Conservation (phyloP, 2,797 vertebrate genomes). For the Diceros bicornis region DNA sequence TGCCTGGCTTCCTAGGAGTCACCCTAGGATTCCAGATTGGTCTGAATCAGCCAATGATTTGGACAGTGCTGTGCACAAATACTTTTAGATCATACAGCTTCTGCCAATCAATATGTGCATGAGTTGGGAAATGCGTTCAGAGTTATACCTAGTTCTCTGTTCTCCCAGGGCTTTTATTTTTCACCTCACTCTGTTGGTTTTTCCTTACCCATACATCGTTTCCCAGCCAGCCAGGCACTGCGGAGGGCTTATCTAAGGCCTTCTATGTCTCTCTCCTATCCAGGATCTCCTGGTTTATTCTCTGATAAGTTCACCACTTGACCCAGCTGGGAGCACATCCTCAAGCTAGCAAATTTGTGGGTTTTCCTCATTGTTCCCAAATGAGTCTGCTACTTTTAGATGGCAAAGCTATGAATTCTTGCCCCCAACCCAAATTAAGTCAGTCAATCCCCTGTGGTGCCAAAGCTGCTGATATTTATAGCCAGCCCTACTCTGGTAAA, state of each 20-base stretch:
- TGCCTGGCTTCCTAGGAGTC: neutral
- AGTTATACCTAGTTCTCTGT: neutral
- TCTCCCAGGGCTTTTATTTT: neutral
- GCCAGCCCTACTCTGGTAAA: neutral
- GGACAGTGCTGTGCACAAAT: neutral
- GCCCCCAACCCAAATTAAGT: neutral
- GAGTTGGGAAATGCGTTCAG: neutral
- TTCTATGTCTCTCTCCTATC: neutral
- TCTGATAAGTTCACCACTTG: neutral
- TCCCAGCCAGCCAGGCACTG: too few relatives aligned
- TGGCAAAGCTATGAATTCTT: neutral
- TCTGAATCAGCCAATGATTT: neutral
- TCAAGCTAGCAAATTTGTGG: neutral
- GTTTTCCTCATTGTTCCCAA: neutral
- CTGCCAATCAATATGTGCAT: neutral
- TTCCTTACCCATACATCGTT: neutral
- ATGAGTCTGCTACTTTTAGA: neutral
- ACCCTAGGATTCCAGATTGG: too few relatives aligned
- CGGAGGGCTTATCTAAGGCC: neutral
- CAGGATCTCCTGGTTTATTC: neutral
- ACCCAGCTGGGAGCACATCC: neutral
- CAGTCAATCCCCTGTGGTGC: accelerated
- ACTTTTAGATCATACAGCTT: neutral
- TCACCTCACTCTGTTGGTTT: neutral
- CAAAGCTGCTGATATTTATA: neutral